These are phyloP conservation scores for Scaptomyza parva DNA, from an alignment of 2,888 invertebrate genomes.

Conservation along the genomic window DNA sequence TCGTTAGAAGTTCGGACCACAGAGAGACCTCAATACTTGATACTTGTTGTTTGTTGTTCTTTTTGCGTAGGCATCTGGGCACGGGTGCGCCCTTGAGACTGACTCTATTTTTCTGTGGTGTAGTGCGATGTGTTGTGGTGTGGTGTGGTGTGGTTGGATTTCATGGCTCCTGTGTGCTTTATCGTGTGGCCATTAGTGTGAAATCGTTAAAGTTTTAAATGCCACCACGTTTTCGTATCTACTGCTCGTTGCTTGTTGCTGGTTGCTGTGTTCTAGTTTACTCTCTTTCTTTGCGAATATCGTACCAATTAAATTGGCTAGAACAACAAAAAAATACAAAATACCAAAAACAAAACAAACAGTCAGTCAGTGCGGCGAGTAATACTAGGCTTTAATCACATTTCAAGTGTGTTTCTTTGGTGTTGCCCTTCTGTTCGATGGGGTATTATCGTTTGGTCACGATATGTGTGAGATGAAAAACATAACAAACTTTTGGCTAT, in stretches of 20 bases:
- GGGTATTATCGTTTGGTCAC: constrained; percentile 10
- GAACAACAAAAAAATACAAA: too few species aligned
- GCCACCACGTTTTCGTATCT: constrained; percentile 71
- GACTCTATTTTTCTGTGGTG: not conserved
- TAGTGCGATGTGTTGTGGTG: constrained; percentile 5
- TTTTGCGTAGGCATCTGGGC: constrained; percentile 61
- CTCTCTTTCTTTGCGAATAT: constrained; percentile 53
- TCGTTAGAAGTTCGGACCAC: constrained; percentile 65
- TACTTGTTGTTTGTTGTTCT: not conserved
- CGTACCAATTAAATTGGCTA: constrained; percentile 70
- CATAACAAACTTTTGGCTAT: too few species aligned
- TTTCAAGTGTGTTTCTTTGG: constrained; percentile 35
- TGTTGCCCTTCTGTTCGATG: not conserved
- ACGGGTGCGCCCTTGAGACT: constrained; percentile 47
- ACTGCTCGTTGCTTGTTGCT: constrained; percentile 19
- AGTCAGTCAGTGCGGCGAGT: constrained; percentile 33
- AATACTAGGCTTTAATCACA: constrained; percentile 55
- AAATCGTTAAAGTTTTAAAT: constrained; percentile 77
- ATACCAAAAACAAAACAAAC: constrained; percentile 8
- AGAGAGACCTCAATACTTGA: constrained; percentile 5
- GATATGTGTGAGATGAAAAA: not conserved
- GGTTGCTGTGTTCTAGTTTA: constrained; percentile 56
- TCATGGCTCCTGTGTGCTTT: constrained; percentile 29
- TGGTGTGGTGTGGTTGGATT: not conserved
- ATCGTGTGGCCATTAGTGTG: constrained; percentile 77